Percentiles rank a stretch among this genome's conserved stretches.
Conservation (phyloP, 2,888 invertebrate genomes). For the Unio pictorum region DNA sequence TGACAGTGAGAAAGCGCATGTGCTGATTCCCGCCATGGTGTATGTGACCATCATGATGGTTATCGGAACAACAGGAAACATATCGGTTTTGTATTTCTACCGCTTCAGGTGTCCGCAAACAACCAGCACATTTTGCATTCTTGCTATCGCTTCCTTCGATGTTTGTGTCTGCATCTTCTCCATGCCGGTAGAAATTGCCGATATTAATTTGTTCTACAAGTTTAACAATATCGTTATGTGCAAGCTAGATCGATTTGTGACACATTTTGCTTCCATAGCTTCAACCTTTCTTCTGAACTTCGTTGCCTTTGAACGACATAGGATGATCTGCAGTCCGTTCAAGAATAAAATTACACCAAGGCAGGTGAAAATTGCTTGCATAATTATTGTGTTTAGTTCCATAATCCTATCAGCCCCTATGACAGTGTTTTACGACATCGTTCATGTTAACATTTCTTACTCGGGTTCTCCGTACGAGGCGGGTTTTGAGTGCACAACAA, state of each 20-base stretch:
- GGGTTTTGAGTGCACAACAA: too few species aligned
- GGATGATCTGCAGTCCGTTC: slow-evolving; percentile 37
- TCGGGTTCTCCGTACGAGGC: too few species aligned
- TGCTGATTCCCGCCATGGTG: slow-evolving; percentile 23
- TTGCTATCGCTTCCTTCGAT: slow-evolving; percentile 27
- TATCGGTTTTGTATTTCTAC: slow-evolving; percentile 23
- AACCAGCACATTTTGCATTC: slow-evolving; percentile 28
- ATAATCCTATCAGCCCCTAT: too few species aligned
- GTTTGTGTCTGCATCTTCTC: slow-evolving; percentile 21
- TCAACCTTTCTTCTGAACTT: slow-evolving; percentile 28
- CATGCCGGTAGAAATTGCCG: slow-evolving; percentile 32
- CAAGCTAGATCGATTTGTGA: slow-evolving; percentile 14
- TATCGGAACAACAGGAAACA: slow-evolving; percentile 26
- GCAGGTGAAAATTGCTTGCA: slow-evolving; percentile 13
- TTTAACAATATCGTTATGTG: slow-evolving; percentile 19
- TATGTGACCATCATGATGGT: slow-evolving; percentile 21
- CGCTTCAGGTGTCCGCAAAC: slow-evolving; percentile 23
- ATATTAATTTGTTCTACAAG: slow-evolving; percentile 23
- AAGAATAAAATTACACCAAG: slow-evolving; percentile 20
- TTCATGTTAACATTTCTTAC: too few species aligned
- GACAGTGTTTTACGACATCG: too few species aligned
- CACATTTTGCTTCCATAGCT: slow-evolving; percentile 14
- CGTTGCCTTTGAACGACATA: slow-evolving; percentile 31
- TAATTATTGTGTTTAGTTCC: too few species aligned
- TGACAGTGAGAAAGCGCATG: slow-evolving; percentile 8